Conservation (phyloP, 37 sponge, comb jelly and placozoan species). For the Haliclona indistincta region DNA sequence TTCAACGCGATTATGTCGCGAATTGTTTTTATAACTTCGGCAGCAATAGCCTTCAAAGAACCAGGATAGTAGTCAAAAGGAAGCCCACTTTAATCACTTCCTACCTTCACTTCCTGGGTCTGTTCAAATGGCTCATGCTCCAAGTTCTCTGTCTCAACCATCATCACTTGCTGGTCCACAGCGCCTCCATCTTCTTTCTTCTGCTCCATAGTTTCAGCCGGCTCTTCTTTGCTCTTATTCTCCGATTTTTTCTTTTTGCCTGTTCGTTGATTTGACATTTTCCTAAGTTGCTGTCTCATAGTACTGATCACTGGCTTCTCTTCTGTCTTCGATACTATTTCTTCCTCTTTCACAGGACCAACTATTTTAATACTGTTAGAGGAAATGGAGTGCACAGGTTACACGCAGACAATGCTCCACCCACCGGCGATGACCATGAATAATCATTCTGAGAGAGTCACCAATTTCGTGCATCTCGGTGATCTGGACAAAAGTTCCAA, state of each 20-base stretch:
- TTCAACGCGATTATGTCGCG: slow-evolving; percentile 89
- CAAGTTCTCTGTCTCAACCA: slow-evolving; percentile 84
- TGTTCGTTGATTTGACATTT: background rate
- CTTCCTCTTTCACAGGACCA: slow-evolving; percentile 34
- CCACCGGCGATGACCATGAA: slow-evolving; percentile 81
- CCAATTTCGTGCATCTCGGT: slow-evolving; percentile 79
- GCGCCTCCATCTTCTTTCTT: background rate
- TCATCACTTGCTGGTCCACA: slow-evolving; percentile 36
- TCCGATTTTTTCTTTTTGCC: slow-evolving; percentile 7
- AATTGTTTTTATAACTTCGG: slow-evolving; percentile 93
- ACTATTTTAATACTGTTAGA: slow-evolving; percentile 28
- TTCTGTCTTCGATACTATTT: background rate
- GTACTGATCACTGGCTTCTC: background rate
- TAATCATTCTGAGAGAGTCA: slow-evolving; percentile 79
- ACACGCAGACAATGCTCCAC: background rate
- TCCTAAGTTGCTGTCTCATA: background rate
- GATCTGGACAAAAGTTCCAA: slow-evolving; percentile 93
- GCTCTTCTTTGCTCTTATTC: slow-evolving; percentile 18
- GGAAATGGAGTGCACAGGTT: background rate
- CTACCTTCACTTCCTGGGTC: slow-evolving; percentile 71
- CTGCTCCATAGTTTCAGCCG: slow-evolving; percentile 15
- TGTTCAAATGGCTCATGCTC: slow-evolving; percentile 69
- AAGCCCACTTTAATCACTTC: background rate
- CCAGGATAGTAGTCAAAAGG: background rate
- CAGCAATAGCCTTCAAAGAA: slow-evolving; percentile 77